Base-by-base conservation (phyloP, 2,113 vertebrate genomes). In the Nipponia nippon region DNA sequence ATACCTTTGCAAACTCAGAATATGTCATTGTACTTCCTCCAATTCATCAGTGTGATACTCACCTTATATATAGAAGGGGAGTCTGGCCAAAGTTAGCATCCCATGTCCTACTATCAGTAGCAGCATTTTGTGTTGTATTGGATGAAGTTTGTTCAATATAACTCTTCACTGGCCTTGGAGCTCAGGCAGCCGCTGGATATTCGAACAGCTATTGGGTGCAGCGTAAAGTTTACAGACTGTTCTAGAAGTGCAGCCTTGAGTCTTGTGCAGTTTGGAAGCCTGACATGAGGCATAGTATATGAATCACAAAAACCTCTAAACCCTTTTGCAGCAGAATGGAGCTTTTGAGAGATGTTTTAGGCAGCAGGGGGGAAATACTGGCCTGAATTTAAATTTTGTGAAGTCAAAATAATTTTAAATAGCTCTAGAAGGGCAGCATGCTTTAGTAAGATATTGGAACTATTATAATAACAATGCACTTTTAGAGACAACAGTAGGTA, bases 311-410 rank as follows among this genome's bases (percentile, higher is more conserved):
- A 56, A 7, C 25, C 22, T 66, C n/a, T 55, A 42, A 91, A 85
- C 22, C 8, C 6, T 72, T 93, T 85, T 77, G 70, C 53, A 76
- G 49, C 32, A 42, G 32, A 83, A 91, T 42, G 16, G 40, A 59
- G 40, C 53, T 85, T 95, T 87, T 44, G 59, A 90, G 67, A 71
- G 30, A 26, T 50, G 73, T 38, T 78, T 46, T 55, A 84, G 36
- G 42, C 25, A 83, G 46, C 27, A 53, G 25, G 16, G 34, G 16
- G 7, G 13, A 61, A 84, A 63, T 46, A 38, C 20, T 73, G 22
- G 7, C 55, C 72, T 87, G 79, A 90, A 83, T 85, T 27, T 76
- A 72, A 85, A 72, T 83, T 70, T 71, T 76, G 76, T 89, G 36
- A 70, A 80, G 32, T 73, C 42, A 62, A 70, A 94, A 65, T 62